Conservation (phyloP, 2,797 vertebrate species). For the Microhierax caerulescens region DNA sequence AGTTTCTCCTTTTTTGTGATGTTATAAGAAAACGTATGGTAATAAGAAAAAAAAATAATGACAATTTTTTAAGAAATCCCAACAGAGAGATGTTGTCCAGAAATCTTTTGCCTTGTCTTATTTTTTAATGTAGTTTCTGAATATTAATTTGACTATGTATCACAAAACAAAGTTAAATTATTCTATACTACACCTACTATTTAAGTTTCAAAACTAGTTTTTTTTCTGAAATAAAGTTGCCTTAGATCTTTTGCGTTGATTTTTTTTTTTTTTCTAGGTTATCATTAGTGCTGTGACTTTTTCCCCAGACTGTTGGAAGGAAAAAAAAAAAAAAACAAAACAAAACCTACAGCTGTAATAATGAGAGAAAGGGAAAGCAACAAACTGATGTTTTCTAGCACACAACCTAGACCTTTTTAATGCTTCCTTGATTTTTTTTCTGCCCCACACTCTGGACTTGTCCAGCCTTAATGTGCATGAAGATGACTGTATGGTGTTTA, state of each 20-base stretch:
- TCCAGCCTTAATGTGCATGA: not conserved
- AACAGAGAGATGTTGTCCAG: not conserved
- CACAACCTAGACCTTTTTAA: not conserved
- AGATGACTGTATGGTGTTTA: not conserved
- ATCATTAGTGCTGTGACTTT: not conserved
- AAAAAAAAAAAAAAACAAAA: no score
- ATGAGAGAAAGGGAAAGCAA: not conserved
- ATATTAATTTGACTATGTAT: not conserved
- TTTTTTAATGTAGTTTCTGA: not conserved
- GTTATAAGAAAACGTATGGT: not conserved
- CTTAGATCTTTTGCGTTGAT: not conserved
- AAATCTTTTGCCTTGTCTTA: not conserved
- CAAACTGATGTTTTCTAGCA: not conserved
- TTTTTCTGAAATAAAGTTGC: not conserved
- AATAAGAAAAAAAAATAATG: not conserved
- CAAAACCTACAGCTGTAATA: not conserved
- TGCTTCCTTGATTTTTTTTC: not conserved
- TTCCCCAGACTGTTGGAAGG: not conserved
- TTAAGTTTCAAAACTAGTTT: not conserved
- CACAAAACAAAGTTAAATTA: not conserved
- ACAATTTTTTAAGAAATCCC: not conserved
- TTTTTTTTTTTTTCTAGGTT: not conserved
- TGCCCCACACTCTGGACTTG: not conserved
- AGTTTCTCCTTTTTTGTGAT: not conserved
- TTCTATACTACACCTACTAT: not conserved